Conservation (phyloP, 2,888 invertebrate genomes). For the Apantesis nais region DNA sequence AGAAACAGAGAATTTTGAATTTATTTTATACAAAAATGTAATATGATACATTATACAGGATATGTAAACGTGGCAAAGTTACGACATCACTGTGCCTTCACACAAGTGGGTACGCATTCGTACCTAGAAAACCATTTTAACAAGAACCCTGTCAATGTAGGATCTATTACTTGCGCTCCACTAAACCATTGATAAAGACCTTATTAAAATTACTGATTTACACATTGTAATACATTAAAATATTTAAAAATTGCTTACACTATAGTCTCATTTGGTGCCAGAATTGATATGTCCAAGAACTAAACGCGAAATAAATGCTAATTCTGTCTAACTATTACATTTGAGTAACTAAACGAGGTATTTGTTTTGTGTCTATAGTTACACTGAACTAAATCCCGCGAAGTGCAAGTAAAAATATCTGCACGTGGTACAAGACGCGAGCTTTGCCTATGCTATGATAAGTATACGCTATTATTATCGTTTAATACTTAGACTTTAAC, state of each 20-base stretch:
- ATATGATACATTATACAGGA: constrained; percentile 48
- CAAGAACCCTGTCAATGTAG: constrained; percentile 54
- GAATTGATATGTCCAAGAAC: constrained; percentile 84
- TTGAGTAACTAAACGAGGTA: constrained; percentile 83
- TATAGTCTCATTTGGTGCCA: constrained; percentile 83
- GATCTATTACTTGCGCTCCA: constrained; percentile 31
- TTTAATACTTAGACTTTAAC: constrained; percentile 83
- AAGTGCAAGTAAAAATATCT: constrained; percentile 69
- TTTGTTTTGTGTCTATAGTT: constrained; percentile 80
- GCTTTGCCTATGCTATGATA: constrained; percentile 77
- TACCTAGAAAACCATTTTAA: constrained; percentile 56
- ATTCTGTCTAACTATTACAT: constrained; percentile 77
- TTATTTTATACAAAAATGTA: constrained; percentile 64
- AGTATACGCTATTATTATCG: constrained; percentile 84
- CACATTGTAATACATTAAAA: constrained; percentile 60
- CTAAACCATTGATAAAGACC: constrained; percentile 53
- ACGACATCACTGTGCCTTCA: constrained; percentile 59
- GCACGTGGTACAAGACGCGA: constrained; percentile 66
- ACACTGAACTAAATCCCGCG: constrained; percentile 72
- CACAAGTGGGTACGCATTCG: constrained; percentile 61
- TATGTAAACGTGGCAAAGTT: constrained; percentile 58
- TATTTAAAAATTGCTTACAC: constrained; percentile 76
- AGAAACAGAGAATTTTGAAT: constrained; percentile 29
- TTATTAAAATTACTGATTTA: constrained; percentile 51
- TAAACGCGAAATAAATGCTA: constrained; percentile 80